A percentile compares a stretch with the other conserved stretches of the same genome.
phyloP scores from a whole-genome alignment of 2,113 vertebrate species.

The Cephalophus harveyi region DNA sequence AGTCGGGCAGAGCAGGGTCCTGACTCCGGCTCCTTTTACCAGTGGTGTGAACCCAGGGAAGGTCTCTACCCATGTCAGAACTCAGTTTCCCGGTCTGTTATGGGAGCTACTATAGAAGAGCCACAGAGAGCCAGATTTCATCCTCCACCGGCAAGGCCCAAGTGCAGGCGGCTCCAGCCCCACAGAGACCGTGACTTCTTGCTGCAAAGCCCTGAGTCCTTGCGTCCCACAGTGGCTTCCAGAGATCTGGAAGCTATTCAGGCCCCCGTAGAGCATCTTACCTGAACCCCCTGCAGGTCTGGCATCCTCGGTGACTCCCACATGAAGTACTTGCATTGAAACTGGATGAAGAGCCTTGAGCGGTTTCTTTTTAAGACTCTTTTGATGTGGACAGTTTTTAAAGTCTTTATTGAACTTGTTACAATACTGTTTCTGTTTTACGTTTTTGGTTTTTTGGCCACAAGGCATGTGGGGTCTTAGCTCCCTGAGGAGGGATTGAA shows the following conservation, averaged over 20 bases:
- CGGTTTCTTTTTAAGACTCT: neutral
- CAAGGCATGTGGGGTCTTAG: neutral
- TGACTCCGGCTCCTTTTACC: neutral
- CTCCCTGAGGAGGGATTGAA: neutral
- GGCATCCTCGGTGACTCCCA: neutral
- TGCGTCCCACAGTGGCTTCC: neutral
- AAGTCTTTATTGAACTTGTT: neutral
- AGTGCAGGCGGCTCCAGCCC: neutral
- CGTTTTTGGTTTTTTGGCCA: neutral
- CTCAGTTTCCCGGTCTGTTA: neutral
- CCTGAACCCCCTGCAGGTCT: neutral
- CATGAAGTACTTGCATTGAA: fast-evolving
- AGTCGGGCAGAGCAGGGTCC: neutral
- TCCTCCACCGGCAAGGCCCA: neutral
- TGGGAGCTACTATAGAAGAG: too few species aligned
- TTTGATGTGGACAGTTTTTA: neutral
- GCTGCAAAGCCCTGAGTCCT: neutral
- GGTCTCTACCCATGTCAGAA: neutral
- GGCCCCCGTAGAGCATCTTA: fast-evolving
- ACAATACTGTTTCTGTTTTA: neutral
- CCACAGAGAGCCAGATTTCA: neutral
- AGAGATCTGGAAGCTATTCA: neutral
- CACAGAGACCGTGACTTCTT: neutral
- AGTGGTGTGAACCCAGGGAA: neutral
- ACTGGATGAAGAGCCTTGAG: neutral